phyloP scores from a whole-genome alignment of 2,888 invertebrate species.

The Dryocosmus kuriphilus region DNA sequence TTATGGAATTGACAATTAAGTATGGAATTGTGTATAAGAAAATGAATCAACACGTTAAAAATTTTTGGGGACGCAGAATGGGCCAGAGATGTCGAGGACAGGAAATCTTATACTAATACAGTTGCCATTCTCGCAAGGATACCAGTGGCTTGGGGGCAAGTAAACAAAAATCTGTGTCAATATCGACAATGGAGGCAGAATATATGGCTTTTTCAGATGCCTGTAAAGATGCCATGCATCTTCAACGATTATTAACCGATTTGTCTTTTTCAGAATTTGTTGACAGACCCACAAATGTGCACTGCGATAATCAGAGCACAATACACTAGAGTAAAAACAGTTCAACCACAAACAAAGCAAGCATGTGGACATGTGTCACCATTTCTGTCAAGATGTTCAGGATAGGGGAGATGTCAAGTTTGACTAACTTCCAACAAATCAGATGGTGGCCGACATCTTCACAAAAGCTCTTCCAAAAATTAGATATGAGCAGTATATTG shows the following conservation, averaged over 20 bases:
- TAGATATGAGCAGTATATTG: not conserved
- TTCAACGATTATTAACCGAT: not conserved
- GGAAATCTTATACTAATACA: no score
- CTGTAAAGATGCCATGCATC: not conserved
- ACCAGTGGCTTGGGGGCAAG: not conserved
- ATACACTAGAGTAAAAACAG: not conserved
- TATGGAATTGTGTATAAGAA: no score
- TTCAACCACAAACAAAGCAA: constrained; percentile 25
- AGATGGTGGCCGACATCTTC: constrained; percentile 37
- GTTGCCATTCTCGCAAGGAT: no score
- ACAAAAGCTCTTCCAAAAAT: constrained; percentile 21
- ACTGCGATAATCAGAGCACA: no score
- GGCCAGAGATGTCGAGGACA: no score
- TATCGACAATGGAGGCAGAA: not conserved
- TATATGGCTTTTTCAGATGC: not conserved
- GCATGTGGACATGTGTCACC: constrained; percentile 40
- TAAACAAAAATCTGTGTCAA: not conserved
- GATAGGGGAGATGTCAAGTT: constrained; percentile 19
- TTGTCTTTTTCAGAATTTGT: no score
- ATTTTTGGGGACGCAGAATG: no score
- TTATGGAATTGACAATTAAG: no score
- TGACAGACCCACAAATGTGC: no score
- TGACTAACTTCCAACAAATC: constrained; percentile 31
- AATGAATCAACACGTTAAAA: no score
- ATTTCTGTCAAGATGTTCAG: constrained; percentile 24